Evolutionary conservation across 2,113 vertebrate species (phyloP).

Genomic region (Desmodus rotundus): DNA sequence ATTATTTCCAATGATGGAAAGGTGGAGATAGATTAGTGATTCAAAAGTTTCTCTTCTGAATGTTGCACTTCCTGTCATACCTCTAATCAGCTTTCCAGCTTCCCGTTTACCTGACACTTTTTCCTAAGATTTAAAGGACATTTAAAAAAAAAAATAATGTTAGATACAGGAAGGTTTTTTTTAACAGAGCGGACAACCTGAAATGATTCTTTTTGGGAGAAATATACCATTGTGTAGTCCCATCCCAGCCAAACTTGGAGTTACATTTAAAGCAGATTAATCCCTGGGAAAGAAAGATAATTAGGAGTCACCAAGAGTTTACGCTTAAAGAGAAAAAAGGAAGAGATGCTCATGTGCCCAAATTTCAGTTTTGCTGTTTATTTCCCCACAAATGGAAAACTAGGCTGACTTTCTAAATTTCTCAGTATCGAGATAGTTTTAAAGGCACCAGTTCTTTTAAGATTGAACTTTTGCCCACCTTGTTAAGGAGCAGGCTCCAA

Average conservation of each 20-base stretch:
- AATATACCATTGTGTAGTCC: background rate
- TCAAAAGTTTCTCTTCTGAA: background rate
- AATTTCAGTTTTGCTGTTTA: background rate
- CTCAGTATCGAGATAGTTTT: background rate
- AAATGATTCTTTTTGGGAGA: background rate
- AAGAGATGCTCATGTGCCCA: background rate
- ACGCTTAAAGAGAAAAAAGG: background rate
- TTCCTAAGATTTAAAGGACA: background rate
- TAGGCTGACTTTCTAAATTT: background rate
- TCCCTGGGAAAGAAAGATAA: background rate
- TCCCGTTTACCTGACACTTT: background rate
- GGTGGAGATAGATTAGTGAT: background rate
- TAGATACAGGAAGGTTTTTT: background rate
- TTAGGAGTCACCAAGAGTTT: background rate
- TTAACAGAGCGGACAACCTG: background rate
- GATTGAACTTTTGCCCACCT: background rate
- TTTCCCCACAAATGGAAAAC: background rate
- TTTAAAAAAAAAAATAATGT: background rate
- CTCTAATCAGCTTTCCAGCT: background rate
- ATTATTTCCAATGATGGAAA: background rate
- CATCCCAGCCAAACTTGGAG: background rate
- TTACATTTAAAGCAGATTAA: background rate
- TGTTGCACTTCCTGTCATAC: background rate
- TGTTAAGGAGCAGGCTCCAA: background rate
- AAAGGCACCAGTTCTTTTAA: background rate